Evolutionary conservation across 2,113 vertebrate genomes (phyloP), one percentile per base, ranked within the genome.

Genomic region (Xiphophorus maculatus): DNA sequence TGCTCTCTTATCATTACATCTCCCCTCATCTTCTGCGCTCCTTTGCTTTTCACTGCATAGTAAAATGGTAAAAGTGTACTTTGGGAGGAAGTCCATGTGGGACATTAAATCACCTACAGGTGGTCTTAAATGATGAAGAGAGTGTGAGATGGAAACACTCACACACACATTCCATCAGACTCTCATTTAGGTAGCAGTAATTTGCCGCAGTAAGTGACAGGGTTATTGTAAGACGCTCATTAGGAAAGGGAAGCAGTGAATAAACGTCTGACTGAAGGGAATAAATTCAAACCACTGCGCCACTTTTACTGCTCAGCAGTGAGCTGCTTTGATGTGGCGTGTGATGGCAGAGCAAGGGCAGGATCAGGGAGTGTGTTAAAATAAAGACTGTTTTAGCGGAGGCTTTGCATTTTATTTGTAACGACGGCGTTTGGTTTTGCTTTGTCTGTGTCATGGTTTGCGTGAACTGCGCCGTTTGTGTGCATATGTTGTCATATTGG

Each of bases 151-250:
- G 79, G 71, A 87, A 73, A 74, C 76, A 33, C 76, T 40, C 76
- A 68, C 78, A 67, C 71, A 67, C 63, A 71, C 35, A 12, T 27
- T 40, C 63, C 79, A 58, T 42, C 76, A 63, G 77, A 73, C 67
- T 74, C 84, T 92, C 87, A 81, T 89, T 91, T 90, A 89, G 88
- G 79, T 70, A 65, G 89, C 84, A 74, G 90, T 91, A 89, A 89
- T 87, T 90, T 82, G 85, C 87, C 19, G 64, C 81, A 80, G 79
- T 88, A 89, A 91, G 92, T 89, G 91, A 92, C 90, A 88, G 89
- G 87, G 89, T 92, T 93, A 91, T 87, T 91, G 90, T 88, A 81
- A 90, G 86, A 72, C 70, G 78, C 90, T 93, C 92, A 91, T 93
- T 92, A 91, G 85, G 85, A 85, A 89, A 92, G 72, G 88, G 89